Evolutionary conservation across 2,113 vertebrate species (phyloP).

Genomic region (Heterochromis multidens): DNA sequence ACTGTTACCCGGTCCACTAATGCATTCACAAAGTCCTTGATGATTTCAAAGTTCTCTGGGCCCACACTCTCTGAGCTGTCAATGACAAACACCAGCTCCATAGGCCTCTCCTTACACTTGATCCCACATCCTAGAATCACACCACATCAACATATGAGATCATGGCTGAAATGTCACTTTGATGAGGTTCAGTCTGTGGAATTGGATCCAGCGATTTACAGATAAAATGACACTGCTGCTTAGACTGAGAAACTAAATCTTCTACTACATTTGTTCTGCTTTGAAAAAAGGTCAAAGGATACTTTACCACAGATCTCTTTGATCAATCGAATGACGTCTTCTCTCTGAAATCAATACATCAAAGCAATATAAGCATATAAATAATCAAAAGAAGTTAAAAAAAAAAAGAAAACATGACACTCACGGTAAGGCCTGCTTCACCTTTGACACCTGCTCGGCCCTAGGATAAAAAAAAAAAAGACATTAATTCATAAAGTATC

Average conservation of each 20-base stretch:
- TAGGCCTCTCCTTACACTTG: conserved; percentile 87
- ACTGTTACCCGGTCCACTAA: conserved; percentile 84
- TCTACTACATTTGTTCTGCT: neutral
- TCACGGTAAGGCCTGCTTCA: conserved; percentile 86
- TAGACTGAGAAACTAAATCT: neutral
- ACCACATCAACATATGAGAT: conserved; percentile 30
- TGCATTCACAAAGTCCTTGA: conserved; percentile 84
- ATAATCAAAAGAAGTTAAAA: neutral
- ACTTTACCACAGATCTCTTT: conserved; percentile 85
- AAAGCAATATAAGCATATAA: neutral
- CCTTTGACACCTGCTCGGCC: conserved; percentile 82
- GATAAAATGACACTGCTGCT: neutral
- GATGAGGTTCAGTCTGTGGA: neutral
- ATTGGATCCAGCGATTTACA: conserved; percentile 18
- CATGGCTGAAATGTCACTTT: neutral
- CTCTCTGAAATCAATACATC: conserved; percentile 74
- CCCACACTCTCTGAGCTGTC: conserved; percentile 89
- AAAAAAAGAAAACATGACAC: conserved; percentile 7
- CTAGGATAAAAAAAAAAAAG: conserved; percentile 46
- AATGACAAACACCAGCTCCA: conserved; percentile 90
- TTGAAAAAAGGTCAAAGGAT: neutral
- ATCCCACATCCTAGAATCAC: conserved; percentile 80
- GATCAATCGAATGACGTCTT: conserved; percentile 88
- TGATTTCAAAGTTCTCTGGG: conserved; percentile 86
- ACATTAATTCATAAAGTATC: neutral